These are phyloP conservation scores for Ammospiza maritima DNA, from an alignment of 2,797 vertebrate species.

Conservation along the genomic window DNA sequence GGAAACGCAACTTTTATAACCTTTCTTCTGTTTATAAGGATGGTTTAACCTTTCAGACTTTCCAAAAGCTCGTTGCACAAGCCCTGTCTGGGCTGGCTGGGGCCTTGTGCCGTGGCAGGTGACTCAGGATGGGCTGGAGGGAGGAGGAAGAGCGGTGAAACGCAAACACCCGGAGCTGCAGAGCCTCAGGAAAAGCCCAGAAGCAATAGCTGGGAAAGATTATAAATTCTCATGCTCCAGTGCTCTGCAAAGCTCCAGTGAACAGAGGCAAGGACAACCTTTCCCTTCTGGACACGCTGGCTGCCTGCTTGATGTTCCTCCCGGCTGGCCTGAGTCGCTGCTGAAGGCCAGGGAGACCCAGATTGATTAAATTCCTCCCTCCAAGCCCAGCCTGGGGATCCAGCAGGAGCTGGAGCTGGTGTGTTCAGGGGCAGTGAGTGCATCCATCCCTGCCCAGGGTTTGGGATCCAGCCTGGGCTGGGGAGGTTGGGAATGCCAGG, in stretches of 20 bases:
- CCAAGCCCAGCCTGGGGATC: background rate
- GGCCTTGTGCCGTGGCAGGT: background rate
- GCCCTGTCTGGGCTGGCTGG: accelerated
- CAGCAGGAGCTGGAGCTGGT: background rate
- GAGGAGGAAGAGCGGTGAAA: background rate
- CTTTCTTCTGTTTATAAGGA: background rate
- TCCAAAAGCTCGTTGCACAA: conserved; percentile 3
- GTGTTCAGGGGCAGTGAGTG: background rate
- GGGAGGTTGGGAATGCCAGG: background rate
- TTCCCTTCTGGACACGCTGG: background rate
- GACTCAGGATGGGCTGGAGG: background rate
- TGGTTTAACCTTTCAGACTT: conserved; percentile 18
- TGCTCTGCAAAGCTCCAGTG: conserved; percentile 3
- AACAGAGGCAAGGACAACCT: background rate
- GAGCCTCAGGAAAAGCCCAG: background rate
- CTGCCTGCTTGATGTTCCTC: background rate
- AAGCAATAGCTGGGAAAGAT: background rate
- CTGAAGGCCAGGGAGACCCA: background rate
- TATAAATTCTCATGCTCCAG: conserved; percentile 11
- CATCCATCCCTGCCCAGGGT: background rate
- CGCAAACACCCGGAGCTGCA: background rate
- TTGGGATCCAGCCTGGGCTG: background rate
- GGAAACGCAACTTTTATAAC: background rate
- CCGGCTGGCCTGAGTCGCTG: background rate
- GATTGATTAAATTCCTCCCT: background rate